Conservation (phyloP, 1,140 invertebrate species). For the Drosophila arawakana region DNA sequence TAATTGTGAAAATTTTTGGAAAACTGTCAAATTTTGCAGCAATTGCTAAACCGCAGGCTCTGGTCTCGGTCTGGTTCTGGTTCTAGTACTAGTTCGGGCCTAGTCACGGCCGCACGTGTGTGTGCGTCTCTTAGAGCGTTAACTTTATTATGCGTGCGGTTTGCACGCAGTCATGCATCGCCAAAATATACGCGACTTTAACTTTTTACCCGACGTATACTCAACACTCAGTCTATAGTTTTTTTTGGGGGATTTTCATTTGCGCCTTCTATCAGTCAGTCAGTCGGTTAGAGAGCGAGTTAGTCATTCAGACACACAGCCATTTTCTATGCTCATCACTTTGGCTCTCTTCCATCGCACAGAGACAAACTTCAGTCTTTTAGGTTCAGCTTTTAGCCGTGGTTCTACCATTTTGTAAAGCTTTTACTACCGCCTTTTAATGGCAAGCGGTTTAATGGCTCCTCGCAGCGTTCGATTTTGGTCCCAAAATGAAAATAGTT, state of each 20-base stretch:
- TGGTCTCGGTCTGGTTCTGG: slow-evolving; percentile 40
- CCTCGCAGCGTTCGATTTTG: slow-evolving; percentile 48
- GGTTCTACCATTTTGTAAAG: slow-evolving; percentile 42
- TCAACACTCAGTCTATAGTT: background rate
- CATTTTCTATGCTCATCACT: background rate
- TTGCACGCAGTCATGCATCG: slow-evolving; percentile 39
- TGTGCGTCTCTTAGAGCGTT: slow-evolving; percentile 39
- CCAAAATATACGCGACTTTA: slow-evolving; percentile 45
- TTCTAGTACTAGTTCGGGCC: slow-evolving; percentile 9
- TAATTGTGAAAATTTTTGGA: slow-evolving; percentile 67
- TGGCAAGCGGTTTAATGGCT: slow-evolving; percentile 56
- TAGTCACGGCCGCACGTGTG: slow-evolving; percentile 28
- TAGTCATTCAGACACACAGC: slow-evolving; percentile 15
- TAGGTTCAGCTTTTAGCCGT: slow-evolving; percentile 19
- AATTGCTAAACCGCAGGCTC: slow-evolving; percentile 57
- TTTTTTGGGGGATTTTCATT: slow-evolving; percentile 5
- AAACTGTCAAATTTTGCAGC: slow-evolving; percentile 64
- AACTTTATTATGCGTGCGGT: slow-evolving; percentile 69
- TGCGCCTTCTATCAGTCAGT: slow-evolving; percentile 22
- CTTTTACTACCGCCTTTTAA: slow-evolving; percentile 61
- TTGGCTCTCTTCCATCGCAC: background rate
- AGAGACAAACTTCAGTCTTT: slow-evolving; percentile 11
- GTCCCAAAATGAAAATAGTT: slow-evolving; percentile 57
- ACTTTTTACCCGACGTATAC: slow-evolving; percentile 27
- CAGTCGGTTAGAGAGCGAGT: background rate